Evolutionary conservation across 2,888 invertebrate species (phyloP).

Genomic region (Thera obeliscata): DNA sequence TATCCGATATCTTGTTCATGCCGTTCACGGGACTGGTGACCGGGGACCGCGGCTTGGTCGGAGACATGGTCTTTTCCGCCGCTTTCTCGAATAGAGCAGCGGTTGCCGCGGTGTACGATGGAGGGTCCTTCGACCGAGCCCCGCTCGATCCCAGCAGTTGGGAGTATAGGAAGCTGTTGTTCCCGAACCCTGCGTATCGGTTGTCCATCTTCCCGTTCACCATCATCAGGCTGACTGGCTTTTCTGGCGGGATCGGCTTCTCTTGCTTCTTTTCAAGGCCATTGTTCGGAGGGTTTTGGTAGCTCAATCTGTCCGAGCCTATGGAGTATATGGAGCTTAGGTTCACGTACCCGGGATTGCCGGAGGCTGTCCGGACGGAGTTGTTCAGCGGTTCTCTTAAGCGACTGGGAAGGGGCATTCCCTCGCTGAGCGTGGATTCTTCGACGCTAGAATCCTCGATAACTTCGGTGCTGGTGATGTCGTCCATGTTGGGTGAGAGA

Average conservation of each 20-base stretch:
- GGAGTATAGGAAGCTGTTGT: slow-evolving; percentile 79
- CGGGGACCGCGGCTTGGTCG: slow-evolving; percentile 60
- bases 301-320: slow-evolving; percentile 65
- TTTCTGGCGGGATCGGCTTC: slow-evolving; percentile 78
- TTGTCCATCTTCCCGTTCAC: slow-evolving; percentile 78
- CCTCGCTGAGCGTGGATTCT: slow-evolving; percentile 74
- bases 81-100: slow-evolving; percentile 64
- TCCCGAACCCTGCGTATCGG: slow-evolving; percentile 70
- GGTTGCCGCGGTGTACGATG: slow-evolving; percentile 72
- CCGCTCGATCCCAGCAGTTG: slow-evolving; percentile 67
- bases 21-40: slow-evolving; percentile 73
- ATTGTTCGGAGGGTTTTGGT: slow-evolving; percentile 53
- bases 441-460: slow-evolving; percentile 79
- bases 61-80: slow-evolving; percentile 56
- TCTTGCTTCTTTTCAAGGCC: slow-evolving; percentile 69
- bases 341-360: slow-evolving; percentile 67
- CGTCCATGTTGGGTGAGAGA: slow-evolving; percentile 87
- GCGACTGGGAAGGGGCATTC: slow-evolving; percentile 44
- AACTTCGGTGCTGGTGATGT: slow-evolving; percentile 80
- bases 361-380: slow-evolving; percentile 45
- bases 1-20: slow-evolving; percentile 79
- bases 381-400: slow-evolving; percentile 24
- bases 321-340: slow-evolving; percentile 79
- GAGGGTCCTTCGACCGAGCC: slow-evolving; percentile 71
- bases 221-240: slow-evolving; percentile 79